These are phyloP conservation scores for Bergia sp. DNA, from an alignment of 92 coral and sea anemone genomes.

Conservation along the genomic window DNA sequence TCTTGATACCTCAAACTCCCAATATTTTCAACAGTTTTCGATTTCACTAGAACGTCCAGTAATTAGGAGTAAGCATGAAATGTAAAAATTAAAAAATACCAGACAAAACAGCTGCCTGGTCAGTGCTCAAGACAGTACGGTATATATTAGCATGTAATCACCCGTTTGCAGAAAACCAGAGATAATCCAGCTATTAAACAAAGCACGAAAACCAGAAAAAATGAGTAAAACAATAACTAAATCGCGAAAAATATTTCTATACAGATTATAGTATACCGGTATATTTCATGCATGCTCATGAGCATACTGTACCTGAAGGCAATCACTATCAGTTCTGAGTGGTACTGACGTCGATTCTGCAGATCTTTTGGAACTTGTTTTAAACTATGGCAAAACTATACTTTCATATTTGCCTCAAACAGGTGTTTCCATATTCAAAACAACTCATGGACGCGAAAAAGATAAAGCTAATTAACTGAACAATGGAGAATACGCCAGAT, in stretches of 20 bases:
- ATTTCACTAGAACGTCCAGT: too few species aligned
- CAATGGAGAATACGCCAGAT: constrained; percentile 20
- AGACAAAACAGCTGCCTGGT: too few species aligned
- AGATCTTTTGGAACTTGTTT: neutral
- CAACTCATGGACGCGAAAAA: constrained; percentile 43
- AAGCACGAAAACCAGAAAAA: neutral
- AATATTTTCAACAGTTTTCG: too few species aligned
- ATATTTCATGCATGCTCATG: too few species aligned
- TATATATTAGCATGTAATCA: neutral
- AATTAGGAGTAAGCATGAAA: too few species aligned
- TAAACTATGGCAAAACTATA: neutral
- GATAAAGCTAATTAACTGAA: constrained; percentile 29
- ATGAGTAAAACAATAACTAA: too few species aligned
- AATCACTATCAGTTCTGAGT: neutral
- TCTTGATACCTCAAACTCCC: too few species aligned
- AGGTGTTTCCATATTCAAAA: constrained; percentile 38
- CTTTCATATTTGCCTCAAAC: neutral
- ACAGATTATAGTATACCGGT: too few species aligned
- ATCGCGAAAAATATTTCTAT: too few species aligned
- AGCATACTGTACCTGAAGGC: neutral
- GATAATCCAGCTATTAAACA: neutral
- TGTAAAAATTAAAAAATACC: too few species aligned
- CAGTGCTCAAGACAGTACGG: too few species aligned
- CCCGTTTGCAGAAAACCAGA: neutral
- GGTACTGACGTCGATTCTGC: neutral